Percentiles rank a stretch among this genome's conserved stretches.
Conservation (phyloP, 2,888 invertebrate genomes). For the Pocota personata region DNA sequence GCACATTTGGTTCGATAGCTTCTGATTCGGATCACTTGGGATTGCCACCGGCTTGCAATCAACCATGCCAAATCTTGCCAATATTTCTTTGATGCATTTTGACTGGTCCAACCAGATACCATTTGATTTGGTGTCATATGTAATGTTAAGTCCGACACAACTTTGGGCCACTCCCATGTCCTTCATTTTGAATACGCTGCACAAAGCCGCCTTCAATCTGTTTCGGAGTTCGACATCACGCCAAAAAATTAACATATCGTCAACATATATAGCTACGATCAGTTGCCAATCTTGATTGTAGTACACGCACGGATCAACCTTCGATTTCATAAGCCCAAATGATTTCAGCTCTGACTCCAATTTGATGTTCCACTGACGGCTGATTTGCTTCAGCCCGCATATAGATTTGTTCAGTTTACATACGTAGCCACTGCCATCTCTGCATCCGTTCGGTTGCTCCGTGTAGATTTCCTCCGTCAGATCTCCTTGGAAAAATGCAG, state of each 20-base stretch:
- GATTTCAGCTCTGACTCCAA: no score
- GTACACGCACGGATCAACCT: no score
- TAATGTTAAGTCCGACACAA: no score
- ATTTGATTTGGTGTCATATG: not conserved
- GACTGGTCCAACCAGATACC: conserved; percentile 46
- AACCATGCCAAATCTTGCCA: conserved; percentile 68
- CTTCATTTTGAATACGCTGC: not conserved
- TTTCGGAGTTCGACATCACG: no score
- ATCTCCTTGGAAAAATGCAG: no score
- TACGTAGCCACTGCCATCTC: no score
- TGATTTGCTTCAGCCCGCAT: not conserved
- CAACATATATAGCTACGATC: conserved; percentile 3
- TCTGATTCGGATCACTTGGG: no score
- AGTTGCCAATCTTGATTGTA: not conserved
- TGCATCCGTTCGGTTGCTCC: not conserved
- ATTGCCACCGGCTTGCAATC: no score
- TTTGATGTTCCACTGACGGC: conserved; percentile 20
- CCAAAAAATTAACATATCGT: no score
- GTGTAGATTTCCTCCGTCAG: no score
- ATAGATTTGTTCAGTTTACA: not conserved
- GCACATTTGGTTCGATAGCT: no score
- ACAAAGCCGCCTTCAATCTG: conserved; percentile 3
- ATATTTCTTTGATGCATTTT: conserved; percentile 64
- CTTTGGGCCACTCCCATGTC: not conserved
- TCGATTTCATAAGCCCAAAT: conserved; percentile 11